These are phyloP conservation scores for Peromyscus attwateri DNA, from an alignment of 2,797 vertebrate species.

Conservation along the genomic window DNA sequence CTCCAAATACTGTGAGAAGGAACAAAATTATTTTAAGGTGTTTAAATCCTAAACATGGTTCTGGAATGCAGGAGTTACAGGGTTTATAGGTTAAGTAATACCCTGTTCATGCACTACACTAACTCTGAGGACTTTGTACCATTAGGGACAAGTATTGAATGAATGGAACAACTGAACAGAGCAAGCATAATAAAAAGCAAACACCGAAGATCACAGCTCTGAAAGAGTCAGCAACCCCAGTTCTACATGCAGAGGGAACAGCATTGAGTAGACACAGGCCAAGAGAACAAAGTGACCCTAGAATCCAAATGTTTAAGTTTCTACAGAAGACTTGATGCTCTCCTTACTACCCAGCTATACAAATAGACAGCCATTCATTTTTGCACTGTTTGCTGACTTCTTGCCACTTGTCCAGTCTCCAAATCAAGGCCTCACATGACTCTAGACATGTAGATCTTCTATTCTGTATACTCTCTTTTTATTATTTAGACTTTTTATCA, in stretches of 20 bases:
- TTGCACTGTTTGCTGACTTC: not conserved
- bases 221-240: not conserved
- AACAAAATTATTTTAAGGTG: slow-evolving; percentile 43
- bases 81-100: too few relatives aligned
- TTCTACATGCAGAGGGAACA: not conserved
- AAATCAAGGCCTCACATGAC: not conserved
- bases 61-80: not conserved
- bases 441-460: not conserved
- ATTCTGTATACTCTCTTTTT: not conserved
- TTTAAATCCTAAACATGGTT: slow-evolving; percentile 46
- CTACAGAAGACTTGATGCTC: fast-evolving
- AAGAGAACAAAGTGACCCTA: not conserved
- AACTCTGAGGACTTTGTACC: not conserved
- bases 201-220: not conserved
- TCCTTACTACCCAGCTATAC: fast-evolving
- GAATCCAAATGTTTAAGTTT: not conserved
- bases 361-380: not conserved
- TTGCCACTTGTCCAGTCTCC: not conserved
- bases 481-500: not conserved
- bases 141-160: not conserved
- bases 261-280: not conserved
- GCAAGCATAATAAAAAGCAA: not conserved
- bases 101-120: too few relatives aligned
- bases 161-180: not conserved
- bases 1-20: slow-evolving; percentile 54